phyloP scores from a whole-genome alignment of 2,113 vertebrate species.

The Labeo rohita region DNA sequence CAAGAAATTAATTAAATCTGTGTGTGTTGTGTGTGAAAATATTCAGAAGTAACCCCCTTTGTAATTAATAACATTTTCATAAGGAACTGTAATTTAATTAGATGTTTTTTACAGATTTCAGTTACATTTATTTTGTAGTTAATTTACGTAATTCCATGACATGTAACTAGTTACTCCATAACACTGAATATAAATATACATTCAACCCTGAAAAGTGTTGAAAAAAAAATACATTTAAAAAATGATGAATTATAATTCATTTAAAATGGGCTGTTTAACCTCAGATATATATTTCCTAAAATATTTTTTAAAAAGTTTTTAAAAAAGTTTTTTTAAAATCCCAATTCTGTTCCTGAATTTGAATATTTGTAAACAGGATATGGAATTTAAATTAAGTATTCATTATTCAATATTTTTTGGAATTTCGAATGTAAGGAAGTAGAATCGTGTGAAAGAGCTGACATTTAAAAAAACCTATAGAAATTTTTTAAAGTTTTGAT shows the following conservation, averaged over 20 bases:
- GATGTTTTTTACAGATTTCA: no score
- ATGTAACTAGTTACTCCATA: no score
- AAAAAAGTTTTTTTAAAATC: no score
- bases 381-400: not conserved
- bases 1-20: no score
- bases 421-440: not conserved
- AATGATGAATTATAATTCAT: not conserved
- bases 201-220: not conserved
- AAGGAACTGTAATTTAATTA: no score
- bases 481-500: not conserved
- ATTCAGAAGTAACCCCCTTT: no score
- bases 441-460: no score
- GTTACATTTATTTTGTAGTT: no score
- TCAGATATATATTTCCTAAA: not conserved
- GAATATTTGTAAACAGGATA: not conserved
- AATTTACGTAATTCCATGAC: no score
- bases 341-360: not conserved
- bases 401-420: not conserved
- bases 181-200: not conserved
- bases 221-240: not conserved
- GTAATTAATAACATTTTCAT: no score
- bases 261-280: not conserved
- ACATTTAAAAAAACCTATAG: not conserved
- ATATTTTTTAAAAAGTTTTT: no score
- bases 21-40: no score